These are phyloP conservation scores for Rhodophaea formosa DNA, from an alignment of 2,888 invertebrate species.

Conservation along the genomic window DNA sequence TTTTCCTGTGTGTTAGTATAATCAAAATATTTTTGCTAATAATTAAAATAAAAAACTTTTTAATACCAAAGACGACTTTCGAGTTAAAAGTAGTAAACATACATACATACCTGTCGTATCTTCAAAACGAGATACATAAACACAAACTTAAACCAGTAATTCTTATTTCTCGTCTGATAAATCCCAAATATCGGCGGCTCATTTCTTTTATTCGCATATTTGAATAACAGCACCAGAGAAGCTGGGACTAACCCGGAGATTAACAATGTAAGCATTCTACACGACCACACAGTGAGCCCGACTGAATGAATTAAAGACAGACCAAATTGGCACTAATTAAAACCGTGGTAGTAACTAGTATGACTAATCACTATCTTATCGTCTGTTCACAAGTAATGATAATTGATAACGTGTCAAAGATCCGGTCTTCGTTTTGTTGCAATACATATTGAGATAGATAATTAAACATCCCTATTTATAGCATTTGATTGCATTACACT, in stretches of 20 bases:
- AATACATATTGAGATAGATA: neutral
- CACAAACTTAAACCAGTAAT: constrained; percentile 74
- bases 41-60: too few relatives aligned
- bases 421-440: neutral
- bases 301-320: neutral
- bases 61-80: too few relatives aligned
- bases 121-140: constrained; percentile 67
- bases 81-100: too few relatives aligned
- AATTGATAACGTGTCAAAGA: too few relatives aligned
- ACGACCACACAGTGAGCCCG: neutral
- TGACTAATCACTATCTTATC: constrained; percentile 13
- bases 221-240: constrained; percentile 50
- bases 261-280: constrained; percentile 48
- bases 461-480: too few relatives aligned
- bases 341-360: too few relatives aligned
- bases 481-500: too few relatives aligned
- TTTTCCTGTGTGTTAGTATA: too few relatives aligned
- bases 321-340: constrained; percentile 5
- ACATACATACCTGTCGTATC: constrained; percentile 66
- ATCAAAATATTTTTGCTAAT: too few relatives aligned
- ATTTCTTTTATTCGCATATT: constrained; percentile 52
- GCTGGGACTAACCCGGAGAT: constrained; percentile 46
- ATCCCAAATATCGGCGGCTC: constrained; percentile 72
- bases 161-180: constrained; percentile 74
- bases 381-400: neutral